Percentiles rank a stretch among this genome's conserved stretches.
phyloP scores from a whole-genome alignment of 2,888 invertebrate species.

The Tuberolachnus salignus region DNA sequence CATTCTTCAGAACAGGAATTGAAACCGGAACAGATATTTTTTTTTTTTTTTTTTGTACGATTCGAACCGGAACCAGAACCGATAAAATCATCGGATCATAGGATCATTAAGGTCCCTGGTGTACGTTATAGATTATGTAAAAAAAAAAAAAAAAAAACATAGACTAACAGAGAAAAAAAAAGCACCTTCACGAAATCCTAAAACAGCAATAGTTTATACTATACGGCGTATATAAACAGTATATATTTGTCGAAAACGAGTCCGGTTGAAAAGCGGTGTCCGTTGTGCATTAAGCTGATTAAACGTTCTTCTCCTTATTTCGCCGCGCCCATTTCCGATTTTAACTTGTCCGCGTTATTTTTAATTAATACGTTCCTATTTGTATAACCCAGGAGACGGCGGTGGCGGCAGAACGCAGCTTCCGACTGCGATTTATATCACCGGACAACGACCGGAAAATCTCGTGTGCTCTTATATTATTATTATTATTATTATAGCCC shows the following conservation, averaged over 20 bases:
- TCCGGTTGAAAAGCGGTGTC: constrained; percentile 29
- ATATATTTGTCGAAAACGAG: neutral
- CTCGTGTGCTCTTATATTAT: neutral
- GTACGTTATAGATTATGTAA: neutral
- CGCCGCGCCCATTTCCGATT: neutral
- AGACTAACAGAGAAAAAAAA: too few species aligned
- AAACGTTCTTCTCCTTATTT: constrained; percentile 18
- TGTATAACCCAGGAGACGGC: neutral
- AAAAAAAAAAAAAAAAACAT: too few species aligned
- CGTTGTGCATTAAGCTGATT: constrained; percentile 38
- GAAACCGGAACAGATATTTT: too few species aligned
- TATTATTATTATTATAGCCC: too few species aligned
- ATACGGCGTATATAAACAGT: too few species aligned
- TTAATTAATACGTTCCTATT: constrained; percentile 41
- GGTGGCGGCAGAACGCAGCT: neutral
- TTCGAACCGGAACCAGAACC: too few species aligned
- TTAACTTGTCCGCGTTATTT: constrained; percentile 12
- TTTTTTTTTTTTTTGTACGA: too few species aligned
- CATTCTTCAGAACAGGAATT: too few species aligned
- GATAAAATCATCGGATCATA: neutral
- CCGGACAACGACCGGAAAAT: neutral
- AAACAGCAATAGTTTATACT: too few species aligned
- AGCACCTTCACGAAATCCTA: too few species aligned
- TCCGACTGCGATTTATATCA: constrained; percentile 7
- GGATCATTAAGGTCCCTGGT: too few species aligned